Conservation (phyloP, 2,113 vertebrate species). For the Caloenas nicobarica region DNA sequence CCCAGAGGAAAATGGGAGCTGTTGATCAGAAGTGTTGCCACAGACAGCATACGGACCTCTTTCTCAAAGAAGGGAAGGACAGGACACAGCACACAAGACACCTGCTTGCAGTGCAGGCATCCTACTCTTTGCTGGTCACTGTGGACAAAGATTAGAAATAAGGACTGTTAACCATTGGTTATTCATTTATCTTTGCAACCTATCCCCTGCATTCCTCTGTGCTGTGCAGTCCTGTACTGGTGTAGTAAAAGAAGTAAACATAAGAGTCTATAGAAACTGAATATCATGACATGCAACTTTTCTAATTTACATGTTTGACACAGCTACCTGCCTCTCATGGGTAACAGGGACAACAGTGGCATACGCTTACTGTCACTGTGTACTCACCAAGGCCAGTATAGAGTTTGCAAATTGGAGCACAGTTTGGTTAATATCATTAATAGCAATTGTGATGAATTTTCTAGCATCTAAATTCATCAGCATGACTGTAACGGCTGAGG, state of each 20-base stretch:
- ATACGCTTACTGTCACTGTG: background rate
- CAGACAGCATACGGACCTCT: background rate
- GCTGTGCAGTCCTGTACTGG: background rate
- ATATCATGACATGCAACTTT: background rate
- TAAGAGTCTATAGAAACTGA: background rate
- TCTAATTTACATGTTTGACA: background rate
- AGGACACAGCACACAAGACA: background rate
- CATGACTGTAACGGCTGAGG: background rate
- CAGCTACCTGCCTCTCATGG: background rate
- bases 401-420: background rate
- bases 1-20: background rate
- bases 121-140: background rate
- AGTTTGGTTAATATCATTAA: background rate
- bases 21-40: background rate
- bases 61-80: background rate
- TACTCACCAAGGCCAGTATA: background rate
- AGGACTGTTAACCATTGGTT: background rate
- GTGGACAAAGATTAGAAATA: background rate
- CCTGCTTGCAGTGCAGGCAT: background rate
- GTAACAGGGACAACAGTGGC: background rate
- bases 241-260: background rate
- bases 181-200: background rate
- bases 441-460: background rate
- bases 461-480: background rate
- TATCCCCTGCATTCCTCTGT: background rate